phyloP scores from a whole-genome alignment of 2,888 invertebrate genomes.

The Drosophila borealis region DNA sequence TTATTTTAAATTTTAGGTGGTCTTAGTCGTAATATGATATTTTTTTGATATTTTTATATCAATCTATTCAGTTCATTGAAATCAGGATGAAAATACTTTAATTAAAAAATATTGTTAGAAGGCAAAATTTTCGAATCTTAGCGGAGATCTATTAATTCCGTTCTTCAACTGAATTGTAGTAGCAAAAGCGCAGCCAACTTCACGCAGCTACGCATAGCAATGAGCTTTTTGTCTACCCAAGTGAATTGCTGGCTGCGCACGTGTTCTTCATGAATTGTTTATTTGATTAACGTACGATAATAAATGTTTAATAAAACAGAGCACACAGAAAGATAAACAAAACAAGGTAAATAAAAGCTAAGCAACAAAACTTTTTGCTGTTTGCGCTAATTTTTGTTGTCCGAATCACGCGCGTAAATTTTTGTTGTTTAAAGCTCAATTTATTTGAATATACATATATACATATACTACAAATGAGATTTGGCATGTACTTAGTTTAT shows the following conservation, averaged over 20 bases:
- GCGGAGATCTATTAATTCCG: too few relatives aligned
- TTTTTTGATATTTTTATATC: too few relatives aligned
- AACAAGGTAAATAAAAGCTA: conserved; percentile 17
- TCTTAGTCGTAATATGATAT: too few relatives aligned
- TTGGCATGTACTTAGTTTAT: conserved; percentile 15
- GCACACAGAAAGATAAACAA: conserved; percentile 5
- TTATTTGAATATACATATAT: conserved; percentile 2
- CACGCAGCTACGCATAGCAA: not conserved
- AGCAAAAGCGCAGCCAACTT: not conserved
- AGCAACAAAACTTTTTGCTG: conserved; percentile 8
- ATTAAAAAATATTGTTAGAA: too few relatives aligned
- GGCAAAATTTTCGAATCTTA: too few relatives aligned
- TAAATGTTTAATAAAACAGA: conserved; percentile 24
- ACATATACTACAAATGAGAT: not conserved
- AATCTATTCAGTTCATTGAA: too few relatives aligned
- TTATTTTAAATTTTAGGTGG: too few relatives aligned
- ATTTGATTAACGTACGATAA: conserved; percentile 21
- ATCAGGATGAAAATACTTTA: too few relatives aligned
- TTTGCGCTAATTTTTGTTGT: conserved; percentile 1
- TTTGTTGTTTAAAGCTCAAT: not conserved
- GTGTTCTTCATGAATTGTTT: conserved; percentile 21
- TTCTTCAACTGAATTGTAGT: not conserved
- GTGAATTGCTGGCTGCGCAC: conserved; percentile 8
- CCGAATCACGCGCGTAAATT: conserved; percentile 14
- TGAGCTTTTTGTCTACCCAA: conserved; percentile 6